Conservation (phyloP, 2,888 invertebrate species). For the Athrips mouffetella region DNA sequence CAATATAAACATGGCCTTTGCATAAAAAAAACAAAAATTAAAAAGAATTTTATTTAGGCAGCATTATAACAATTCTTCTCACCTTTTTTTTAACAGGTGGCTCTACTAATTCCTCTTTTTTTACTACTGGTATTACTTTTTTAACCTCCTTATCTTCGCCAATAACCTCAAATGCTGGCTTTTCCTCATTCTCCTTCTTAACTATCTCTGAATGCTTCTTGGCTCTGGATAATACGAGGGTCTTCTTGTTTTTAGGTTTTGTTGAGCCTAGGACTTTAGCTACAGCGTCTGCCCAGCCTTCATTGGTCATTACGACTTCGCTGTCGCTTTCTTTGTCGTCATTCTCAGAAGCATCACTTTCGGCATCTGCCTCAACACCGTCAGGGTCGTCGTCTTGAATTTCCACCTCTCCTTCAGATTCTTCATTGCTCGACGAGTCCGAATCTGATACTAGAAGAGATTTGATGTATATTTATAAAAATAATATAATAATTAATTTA, state of each 20-base stretch:
- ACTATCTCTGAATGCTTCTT: conserved; percentile 82
- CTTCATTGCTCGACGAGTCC: conserved; percentile 48
- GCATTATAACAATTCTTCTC: too few species aligned
- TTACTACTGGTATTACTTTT: conserved; percentile 52
- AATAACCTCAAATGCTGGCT: conserved; percentile 83
- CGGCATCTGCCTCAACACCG: conserved; percentile 33
- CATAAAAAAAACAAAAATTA: too few species aligned
- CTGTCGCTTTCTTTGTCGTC: conserved; percentile 31
- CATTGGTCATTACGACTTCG: conserved; percentile 68
- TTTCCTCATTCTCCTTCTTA: conserved; percentile 61
- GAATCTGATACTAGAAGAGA: conserved; percentile 45
- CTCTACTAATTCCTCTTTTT: conserved; percentile 46
- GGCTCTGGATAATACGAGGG: conserved; percentile 87
- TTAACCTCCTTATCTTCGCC: conserved; percentile 71
- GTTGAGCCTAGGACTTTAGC: conserved; percentile 86
- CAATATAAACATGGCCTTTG: too few species aligned
- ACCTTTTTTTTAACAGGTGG: conserved; percentile 50
- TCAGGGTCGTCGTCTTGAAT: conserved; percentile 27
- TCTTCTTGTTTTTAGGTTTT: conserved; percentile 86
- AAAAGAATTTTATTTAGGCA: too few species aligned
- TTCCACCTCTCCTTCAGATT: conserved; percentile 43
- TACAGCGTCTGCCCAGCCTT: conserved; percentile 90
- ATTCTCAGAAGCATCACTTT: conserved; percentile 32
- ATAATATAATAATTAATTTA: not conserved
- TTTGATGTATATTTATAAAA: conserved; percentile 25